Evolutionary conservation across 2,797 vertebrate genomes (phyloP).

Genomic region (Sebastes ruberrimus): DNA sequence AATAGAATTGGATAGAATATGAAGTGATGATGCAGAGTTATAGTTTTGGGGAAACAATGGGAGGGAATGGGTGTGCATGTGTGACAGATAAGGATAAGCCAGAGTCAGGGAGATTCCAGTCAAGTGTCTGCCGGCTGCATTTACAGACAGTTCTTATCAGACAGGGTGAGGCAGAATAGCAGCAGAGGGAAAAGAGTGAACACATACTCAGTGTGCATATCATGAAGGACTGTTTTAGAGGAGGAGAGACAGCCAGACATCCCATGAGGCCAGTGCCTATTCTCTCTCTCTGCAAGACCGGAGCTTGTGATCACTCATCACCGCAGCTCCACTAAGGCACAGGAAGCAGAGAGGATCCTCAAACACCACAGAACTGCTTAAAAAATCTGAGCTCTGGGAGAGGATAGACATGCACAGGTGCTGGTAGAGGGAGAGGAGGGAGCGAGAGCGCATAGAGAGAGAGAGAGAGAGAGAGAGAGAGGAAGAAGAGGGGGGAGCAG

Average conservation of each 20-base stretch:
- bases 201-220: neutral
- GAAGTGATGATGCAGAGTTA: neutral
- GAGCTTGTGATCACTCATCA: slow-evolving; percentile 44
- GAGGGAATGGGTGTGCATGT: slow-evolving; percentile 13
- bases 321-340: slow-evolving; percentile 26
- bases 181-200: neutral
- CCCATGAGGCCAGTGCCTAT: slow-evolving; percentile 39
- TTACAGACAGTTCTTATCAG: slow-evolving; percentile 61
- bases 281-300: neutral
- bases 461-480: slow-evolving; percentile 25
- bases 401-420: slow-evolving; percentile 79
- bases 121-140: slow-evolving; percentile 50
- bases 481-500: slow-evolving; percentile 19
- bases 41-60: slow-evolving; percentile 10
- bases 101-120: slow-evolving; percentile 44
- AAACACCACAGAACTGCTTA: slow-evolving; percentile 39
- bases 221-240: slow-evolving; percentile 24
- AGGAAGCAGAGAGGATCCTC: slow-evolving; percentile 53
- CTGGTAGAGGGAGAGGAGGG: slow-evolving; percentile 34
- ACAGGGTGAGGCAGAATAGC: slow-evolving; percentile 33
- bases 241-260: slow-evolving; percentile 33
- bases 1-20: neutral
- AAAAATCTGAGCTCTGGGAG: slow-evolving; percentile 36
- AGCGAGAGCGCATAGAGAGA: neutral
- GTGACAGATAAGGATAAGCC: slow-evolving; percentile 39